Base-by-base conservation (phyloP, 2,113 vertebrate species). In the Actinemys pallida region DNA sequence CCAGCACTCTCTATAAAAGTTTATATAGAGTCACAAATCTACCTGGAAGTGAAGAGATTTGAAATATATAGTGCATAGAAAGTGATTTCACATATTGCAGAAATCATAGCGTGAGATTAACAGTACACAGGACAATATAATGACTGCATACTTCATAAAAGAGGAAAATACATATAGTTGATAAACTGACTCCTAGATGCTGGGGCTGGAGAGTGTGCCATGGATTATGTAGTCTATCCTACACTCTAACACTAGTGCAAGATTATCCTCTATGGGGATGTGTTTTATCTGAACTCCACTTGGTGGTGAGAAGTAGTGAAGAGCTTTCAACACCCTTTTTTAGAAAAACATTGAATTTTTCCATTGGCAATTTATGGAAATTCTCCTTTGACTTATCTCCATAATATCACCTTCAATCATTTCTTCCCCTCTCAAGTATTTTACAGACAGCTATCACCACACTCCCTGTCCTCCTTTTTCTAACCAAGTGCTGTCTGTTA, bases 51-150 rank as follows among this genome's bases (percentile, higher is more conserved):
- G 49, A 90, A 92, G 54, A 94, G 76, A 88, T 94, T 52, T 87
- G n/a, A 95, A 96, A 93, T 87, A 92, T 69, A 94, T 45, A 83
- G 79, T 87, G 85, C 16, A 91, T 52, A 90, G 95, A 91, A 92
- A 89, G 45, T 94, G 90, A 97, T 96, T 97, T 96, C 94, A 94
- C 42, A 97, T 49, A 81, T 89, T 96, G 92, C 81, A 95, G 87
- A 97, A 97, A 88, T 85, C 84, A 49, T 50, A 93, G 45, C 42
- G 91, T 94, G 69, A 97, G 81, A 94, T 96, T 96, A 98, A 89
- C 87, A 88, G 88, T 84, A 82, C 93, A n/a, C 1, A 2, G 81
- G 90, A 94, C 93, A 97, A 96, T 90, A 91, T 95, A 96, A 80
- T 89, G 20, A 96, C 95, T 95, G 91, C 57, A 80, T 76, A 84